Conservation (phyloP, 2,797 vertebrate genomes). For the Hydrocynus forskahlii region DNA sequence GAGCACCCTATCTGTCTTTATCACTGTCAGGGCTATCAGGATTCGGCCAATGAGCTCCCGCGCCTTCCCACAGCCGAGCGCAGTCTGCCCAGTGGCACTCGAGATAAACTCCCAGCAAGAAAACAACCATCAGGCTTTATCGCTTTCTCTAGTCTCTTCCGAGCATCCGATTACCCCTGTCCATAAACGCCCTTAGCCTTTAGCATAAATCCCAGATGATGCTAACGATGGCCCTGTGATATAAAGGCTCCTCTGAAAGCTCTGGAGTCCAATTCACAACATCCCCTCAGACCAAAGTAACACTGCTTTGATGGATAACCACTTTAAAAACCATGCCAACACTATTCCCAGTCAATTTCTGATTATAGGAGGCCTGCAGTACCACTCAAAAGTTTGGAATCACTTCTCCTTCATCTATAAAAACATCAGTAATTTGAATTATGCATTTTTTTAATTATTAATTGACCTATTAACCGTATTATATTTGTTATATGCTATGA, state of each 20-base stretch:
- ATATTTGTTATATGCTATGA: too few species aligned
- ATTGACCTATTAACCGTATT: too few species aligned
- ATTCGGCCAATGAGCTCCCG: slow-evolving; percentile 49
- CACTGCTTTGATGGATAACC: slow-evolving; percentile 22
- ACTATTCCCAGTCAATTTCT: not conserved
- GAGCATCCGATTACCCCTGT: slow-evolving; percentile 32
- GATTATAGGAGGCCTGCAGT: not conserved
- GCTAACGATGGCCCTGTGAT: slow-evolving; percentile 1
- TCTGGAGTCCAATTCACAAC: slow-evolving; percentile 6
- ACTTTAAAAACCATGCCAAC: slow-evolving; percentile 14
- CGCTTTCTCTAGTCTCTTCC: slow-evolving; percentile 27
- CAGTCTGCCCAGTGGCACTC: slow-evolving; percentile 31
- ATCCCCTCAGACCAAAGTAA: slow-evolving; percentile 28
- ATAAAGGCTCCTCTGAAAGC: slow-evolving; percentile 5
- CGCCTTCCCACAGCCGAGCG: slow-evolving; percentile 22
- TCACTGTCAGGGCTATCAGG: slow-evolving; percentile 57
- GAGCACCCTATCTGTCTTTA: slow-evolving; percentile 58
- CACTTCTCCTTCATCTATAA: not conserved
- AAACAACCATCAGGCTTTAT: slow-evolving; percentile 49
- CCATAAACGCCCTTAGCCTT: slow-evolving; percentile 17
- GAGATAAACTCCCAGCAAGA: slow-evolving; percentile 55
- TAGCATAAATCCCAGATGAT: not conserved
- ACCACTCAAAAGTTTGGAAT: not conserved
- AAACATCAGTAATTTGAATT: too few species aligned
- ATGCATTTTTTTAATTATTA: too few species aligned